Conservation (phyloP, 2,113 vertebrate genomes). For the Esox niger region DNA sequence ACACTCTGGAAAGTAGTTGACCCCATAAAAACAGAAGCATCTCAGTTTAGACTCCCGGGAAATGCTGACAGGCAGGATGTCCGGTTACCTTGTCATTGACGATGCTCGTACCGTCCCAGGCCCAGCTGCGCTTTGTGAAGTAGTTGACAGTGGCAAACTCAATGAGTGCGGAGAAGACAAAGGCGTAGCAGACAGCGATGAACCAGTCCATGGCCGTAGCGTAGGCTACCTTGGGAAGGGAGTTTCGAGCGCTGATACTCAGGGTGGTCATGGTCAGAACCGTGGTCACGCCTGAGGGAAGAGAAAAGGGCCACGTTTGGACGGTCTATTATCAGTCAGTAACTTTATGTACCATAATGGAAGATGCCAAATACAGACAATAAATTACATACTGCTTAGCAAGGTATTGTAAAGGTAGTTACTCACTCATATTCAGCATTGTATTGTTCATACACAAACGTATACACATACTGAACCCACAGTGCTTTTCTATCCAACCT, state of each 20-base stretch:
- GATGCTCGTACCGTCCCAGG: slow-evolving; percentile 97
- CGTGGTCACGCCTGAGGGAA: slow-evolving; percentile 87
- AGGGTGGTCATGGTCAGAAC: slow-evolving; percentile 97
- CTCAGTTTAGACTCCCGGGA: no score
- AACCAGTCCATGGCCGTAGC: slow-evolving; percentile 99
- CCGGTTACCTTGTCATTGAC: slow-evolving; percentile 92
- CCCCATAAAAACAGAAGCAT: no score
- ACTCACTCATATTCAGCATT: no score
- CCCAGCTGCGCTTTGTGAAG: slow-evolving; percentile 98
- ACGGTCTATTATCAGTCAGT: not conserved
- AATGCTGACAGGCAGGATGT: no score
- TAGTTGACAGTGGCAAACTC: slow-evolving; percentile 99
- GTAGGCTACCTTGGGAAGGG: slow-evolving; percentile 96
- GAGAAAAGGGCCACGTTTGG: not conserved
- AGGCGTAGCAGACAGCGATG: slow-evolving; percentile 97
- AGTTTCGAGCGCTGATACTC: slow-evolving; percentile 95
- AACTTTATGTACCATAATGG: not conserved
- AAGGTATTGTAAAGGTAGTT: no score
- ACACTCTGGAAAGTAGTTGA: no score
- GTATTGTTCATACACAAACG: no score
- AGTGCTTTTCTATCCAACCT: no score
- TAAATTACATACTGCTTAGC: no score
- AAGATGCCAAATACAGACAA: not conserved
- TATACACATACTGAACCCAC: no score
- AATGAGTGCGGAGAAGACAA: slow-evolving; percentile 97